A percentile compares a stretch with the other conserved stretches of the same genome.
Evolutionary conservation across 2,888 invertebrate species (phyloP).

Genomic region (Erpobdella octoculata): DNA sequence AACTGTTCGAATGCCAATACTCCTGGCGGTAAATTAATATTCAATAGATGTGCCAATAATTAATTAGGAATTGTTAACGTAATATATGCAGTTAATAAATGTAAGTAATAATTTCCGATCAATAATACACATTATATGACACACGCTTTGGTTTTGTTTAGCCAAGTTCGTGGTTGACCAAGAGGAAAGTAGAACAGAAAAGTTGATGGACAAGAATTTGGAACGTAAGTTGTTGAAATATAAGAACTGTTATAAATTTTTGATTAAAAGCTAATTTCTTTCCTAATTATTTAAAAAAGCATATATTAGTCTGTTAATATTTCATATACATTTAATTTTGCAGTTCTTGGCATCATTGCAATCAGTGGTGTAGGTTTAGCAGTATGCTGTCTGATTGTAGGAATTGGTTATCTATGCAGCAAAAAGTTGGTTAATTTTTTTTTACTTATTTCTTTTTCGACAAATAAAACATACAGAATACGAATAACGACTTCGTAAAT

Average conservation of each 20-base stretch:
- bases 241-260: too few species aligned
- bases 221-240: neutral
- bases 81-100: too few species aligned
- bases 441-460: neutral
- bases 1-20: conserved; percentile 21
- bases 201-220: neutral
- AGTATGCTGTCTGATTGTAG: conserved; percentile 15
- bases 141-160: too few species aligned
- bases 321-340: neutral
- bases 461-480: too few species aligned
- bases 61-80: too few species aligned
- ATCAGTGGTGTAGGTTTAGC: conserved; percentile 4
- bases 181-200: neutral
- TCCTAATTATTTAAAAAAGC: neutral
- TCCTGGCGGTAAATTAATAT: neutral
- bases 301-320: neutral
- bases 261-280: neutral
- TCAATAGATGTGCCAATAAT: too few species aligned
- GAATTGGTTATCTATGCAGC: neutral
- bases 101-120: too few species aligned
- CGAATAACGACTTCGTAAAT: too few species aligned
- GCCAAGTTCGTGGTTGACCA: neutral
- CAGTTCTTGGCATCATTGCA: conserved; percentile 4
- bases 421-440: neutral
- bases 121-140: too few species aligned